Evolutionary conservation across 1,140 invertebrate species (phyloP), one percentile per base, ranked within the genome.

Genomic region (Gonioctena quinquepunctata): DNA sequence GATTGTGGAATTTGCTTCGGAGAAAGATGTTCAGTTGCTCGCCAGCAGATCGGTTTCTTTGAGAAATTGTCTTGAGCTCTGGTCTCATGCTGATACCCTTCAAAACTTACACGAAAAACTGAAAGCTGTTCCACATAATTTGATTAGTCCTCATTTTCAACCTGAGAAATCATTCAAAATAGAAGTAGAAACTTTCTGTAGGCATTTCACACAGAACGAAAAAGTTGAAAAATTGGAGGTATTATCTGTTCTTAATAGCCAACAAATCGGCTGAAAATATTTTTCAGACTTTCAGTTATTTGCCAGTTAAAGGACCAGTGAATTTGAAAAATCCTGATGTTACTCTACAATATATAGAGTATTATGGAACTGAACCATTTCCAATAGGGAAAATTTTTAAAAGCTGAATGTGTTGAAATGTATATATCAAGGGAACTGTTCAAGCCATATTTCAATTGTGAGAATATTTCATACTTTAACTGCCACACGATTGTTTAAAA

Each of bases 201-300:
- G 92, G 79, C 93, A 93, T 84, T 91, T 94, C 70, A 87, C 86
- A 11, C 90, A 91, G 79, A 83, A 85, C 42, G 90, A 95, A 76
- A 96, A 96, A 87, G 84, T 96, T 25, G 84, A 91, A 2, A 94
- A 92, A 84, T 94, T 97, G 74, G 94, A 97, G 85, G 93, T 94
- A 87, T 78, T 42, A 42, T 13, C 7, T 1, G 0, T 42, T 42
- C 33, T n/a, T 11, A 42, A 42, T n/a, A n/a, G n/a, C n/a, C n/a
- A 54, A 16, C 18, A 54, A 8, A 54, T 6, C 19, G 5, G 5
- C 8, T 54, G 0, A 13, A 13, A 3, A 21, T 68, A 22, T 56
- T 42, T 76, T 74, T 57, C 73, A 95, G 93, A 85, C 87, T 71
- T 92, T 97, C 78, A 88, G 85, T 74, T 96, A 94, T 82, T 82